These are phyloP conservation scores for Mionectes macconnelli DNA, from an alignment of 2,113 vertebrate genomes.

Conservation along the genomic window DNA sequence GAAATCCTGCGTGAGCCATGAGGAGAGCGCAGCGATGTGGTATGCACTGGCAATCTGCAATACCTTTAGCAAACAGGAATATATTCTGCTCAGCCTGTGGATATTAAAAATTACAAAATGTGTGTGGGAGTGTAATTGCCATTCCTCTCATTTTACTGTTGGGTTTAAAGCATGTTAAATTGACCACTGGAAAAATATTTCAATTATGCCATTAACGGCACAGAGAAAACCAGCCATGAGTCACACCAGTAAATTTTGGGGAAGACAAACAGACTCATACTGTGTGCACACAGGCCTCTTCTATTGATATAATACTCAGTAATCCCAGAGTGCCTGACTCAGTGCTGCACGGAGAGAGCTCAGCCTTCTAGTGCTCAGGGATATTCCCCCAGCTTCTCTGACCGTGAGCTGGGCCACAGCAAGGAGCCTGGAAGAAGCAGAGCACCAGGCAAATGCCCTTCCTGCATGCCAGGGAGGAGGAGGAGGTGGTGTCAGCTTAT, in stretches of 20 bases:
- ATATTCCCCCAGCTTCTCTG: not conserved
- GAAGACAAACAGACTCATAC: constrained; percentile 42
- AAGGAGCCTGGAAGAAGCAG: not conserved
- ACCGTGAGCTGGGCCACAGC: rapidly evolving
- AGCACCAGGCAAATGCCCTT: not conserved
- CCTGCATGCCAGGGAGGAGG: rapidly evolving
- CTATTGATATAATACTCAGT: constrained; percentile 19
- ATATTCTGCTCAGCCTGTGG: not conserved
- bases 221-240: constrained; percentile 28
- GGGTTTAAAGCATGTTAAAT: constrained; percentile 14
- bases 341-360: not conserved
- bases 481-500: not conserved
- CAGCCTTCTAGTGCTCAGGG: not conserved
- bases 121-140: constrained; percentile 12
- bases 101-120: constrained; percentile 8
- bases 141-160: not conserved
- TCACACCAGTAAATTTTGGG: constrained; percentile 48
- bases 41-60: not conserved
- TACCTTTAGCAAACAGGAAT: not conserved
- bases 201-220: constrained; percentile 26
- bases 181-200: constrained; percentile 45
- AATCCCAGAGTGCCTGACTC: constrained; percentile 1
- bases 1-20: not conserved
- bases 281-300: constrained; percentile 37
- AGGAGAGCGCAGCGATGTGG: not conserved